Evolutionary conservation across 2,113 vertebrate species (phyloP).

Genomic region (Xiphophorus maculatus): DNA sequence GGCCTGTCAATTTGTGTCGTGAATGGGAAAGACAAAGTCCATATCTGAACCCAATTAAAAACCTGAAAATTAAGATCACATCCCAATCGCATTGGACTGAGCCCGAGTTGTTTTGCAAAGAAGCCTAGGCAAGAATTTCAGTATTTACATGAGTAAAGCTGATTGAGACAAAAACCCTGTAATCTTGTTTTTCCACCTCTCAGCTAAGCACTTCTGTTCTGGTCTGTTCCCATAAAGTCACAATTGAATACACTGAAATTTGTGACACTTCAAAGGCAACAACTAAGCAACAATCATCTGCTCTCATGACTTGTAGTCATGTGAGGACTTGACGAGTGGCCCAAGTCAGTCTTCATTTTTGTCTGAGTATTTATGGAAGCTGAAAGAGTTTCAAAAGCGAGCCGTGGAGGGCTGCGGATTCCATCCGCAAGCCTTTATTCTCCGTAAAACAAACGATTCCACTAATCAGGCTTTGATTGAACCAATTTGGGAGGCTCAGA

Average conservation of each 20-base stretch:
- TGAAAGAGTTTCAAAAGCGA: conserved; percentile 2
- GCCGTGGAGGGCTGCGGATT: conserved; percentile 10
- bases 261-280: background rate
- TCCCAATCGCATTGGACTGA: background rate
- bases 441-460: conserved; percentile 65
- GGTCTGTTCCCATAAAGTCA: no score
- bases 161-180: background rate
- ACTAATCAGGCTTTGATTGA: conserved; percentile 71
- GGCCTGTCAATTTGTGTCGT: background rate
- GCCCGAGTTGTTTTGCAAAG: background rate
- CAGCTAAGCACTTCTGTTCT: no score
- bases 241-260: no score
- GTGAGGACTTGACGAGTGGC: conserved; percentile 26
- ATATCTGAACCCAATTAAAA: background rate
- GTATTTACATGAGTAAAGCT: background rate
- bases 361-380: background rate
- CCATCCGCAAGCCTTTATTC: conserved; percentile 41
- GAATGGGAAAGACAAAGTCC: background rate
- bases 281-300: background rate
- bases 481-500: conserved; percentile 59
- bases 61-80: background rate
- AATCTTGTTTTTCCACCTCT: no score
- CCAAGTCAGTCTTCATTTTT: conserved; percentile 10
- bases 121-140: background rate
- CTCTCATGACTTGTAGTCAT: background rate